A percentile compares a stretch with the other conserved stretches of the same genome.
These are phyloP conservation scores for Crepidodera aurea DNA, from an alignment of 2,888 invertebrate genomes.

Conservation along the genomic window DNA sequence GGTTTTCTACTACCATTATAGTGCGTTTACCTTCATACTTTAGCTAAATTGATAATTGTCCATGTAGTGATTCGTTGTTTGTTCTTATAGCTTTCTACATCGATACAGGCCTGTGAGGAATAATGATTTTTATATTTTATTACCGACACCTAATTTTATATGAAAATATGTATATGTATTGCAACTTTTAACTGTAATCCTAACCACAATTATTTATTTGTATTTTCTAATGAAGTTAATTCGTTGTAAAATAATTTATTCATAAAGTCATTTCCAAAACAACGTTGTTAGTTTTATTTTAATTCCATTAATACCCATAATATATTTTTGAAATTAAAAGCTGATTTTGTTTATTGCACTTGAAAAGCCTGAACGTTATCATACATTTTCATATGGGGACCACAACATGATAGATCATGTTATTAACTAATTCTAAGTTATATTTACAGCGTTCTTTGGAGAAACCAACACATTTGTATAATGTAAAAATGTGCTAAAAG, in stretches of 20 bases:
- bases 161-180: slow-evolving; percentile 28
- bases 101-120: slow-evolving; percentile 45
- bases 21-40: slow-evolving; percentile 31
- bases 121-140: slow-evolving; percentile 29
- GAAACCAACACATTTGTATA: no score
- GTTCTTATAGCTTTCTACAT: slow-evolving; percentile 44
- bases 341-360: no score
- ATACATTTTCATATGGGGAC: no score
- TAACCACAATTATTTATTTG: slow-evolving; percentile 38
- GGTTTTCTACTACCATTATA: slow-evolving; percentile 19
- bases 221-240: slow-evolving; percentile 38
- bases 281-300: neutral
- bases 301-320: no score
- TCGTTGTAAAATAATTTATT: slow-evolving; percentile 51
- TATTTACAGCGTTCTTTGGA: no score
- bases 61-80: slow-evolving; percentile 32
- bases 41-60: slow-evolving; percentile 36
- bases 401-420: no score
- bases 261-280: slow-evolving; percentile 28
- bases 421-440: no score
- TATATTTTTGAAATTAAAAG: no score
- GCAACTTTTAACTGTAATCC: slow-evolving; percentile 13
- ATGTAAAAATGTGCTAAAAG: no score
- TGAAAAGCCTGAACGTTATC: no score
- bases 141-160: slow-evolving; percentile 30